Evolutionary conservation across 2,888 invertebrate genomes (phyloP).

Genomic region (Drosophila basisetae): DNA sequence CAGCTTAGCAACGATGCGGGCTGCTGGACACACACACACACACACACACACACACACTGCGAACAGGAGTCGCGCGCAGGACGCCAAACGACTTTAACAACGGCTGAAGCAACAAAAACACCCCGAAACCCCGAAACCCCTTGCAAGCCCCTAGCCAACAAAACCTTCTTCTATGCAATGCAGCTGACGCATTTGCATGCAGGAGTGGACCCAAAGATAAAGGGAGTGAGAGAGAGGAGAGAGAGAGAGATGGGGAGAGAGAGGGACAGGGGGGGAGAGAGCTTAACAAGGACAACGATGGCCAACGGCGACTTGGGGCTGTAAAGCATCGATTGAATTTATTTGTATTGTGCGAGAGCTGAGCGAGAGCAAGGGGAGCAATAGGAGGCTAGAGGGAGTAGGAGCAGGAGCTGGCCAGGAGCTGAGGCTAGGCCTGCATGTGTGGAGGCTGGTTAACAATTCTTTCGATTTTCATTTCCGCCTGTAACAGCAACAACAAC

Average conservation of each 20-base stretch:
- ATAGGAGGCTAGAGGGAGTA: constrained; percentile 1
- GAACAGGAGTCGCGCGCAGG: constrained; percentile 11
- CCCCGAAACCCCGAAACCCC: not conserved
- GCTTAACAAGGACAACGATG: constrained; percentile 61
- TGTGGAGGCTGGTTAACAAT: constrained; percentile 67
- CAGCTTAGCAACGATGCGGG: constrained; percentile 69
- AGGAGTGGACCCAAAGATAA: constrained; percentile 1
- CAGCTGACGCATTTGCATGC: constrained; percentile 66
- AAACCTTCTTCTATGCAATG: constrained; percentile 32
- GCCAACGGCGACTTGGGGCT: constrained; percentile 66
- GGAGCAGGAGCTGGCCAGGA: constrained; percentile 13
- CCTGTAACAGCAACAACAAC: constrained; percentile 53
- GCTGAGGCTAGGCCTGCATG: constrained; percentile 18
- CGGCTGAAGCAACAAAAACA: constrained; percentile 61
- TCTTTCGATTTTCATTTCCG: constrained; percentile 82
- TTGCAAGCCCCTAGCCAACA: not conserved
- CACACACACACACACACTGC: not conserved
- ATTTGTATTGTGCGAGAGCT: constrained; percentile 66
- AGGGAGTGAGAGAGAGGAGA: no score
- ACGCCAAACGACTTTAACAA: constrained; percentile 48
- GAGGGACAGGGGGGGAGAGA: constrained; percentile 14
- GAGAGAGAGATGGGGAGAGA: no score
- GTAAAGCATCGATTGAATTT: constrained; percentile 81
- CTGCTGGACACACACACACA: constrained; percentile 46
- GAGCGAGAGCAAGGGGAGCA: not conserved